Conservation (phyloP, 2,797 vertebrate species). For the Peromyscus aztecus region DNA sequence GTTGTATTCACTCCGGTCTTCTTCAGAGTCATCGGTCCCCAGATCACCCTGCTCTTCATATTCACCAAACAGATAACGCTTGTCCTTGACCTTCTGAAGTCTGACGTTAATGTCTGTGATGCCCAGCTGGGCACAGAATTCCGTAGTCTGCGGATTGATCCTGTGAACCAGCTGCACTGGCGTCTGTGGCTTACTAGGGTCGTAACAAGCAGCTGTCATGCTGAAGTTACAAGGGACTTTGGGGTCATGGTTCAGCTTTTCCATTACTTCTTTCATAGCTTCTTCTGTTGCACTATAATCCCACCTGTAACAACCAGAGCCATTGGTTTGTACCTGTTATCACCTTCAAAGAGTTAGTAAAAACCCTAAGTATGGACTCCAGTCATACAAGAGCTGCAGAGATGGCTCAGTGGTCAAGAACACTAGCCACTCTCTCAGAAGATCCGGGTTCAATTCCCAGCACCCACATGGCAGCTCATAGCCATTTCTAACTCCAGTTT, state of each 20-base stretch:
- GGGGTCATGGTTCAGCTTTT: conserved; percentile 92
- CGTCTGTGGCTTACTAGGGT: conserved; percentile 91
- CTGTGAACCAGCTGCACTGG: conserved; percentile 88
- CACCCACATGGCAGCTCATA: not conserved
- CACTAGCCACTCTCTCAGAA: not conserved
- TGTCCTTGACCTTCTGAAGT: conserved; percentile 85
- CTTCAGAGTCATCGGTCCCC: conserved; percentile 89
- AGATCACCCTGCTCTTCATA: conserved; percentile 85
- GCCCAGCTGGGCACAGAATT: conserved; percentile 94
- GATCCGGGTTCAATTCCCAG: not conserved
- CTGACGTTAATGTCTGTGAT: conserved; percentile 94
- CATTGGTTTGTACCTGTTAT: conserved; percentile 21
- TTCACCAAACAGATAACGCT: conserved; percentile 73
- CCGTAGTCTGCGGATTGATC: conserved; percentile 96
- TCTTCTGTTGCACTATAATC: conserved; percentile 95
- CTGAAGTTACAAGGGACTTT: conserved; percentile 95
- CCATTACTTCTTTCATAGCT: conserved; percentile 92
- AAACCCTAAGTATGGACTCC: conserved; percentile 34
- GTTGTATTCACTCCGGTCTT: conserved; percentile 95
- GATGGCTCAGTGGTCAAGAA: not conserved
- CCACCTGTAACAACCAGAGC: conserved; percentile 90
- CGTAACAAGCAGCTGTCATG: conserved; percentile 90
- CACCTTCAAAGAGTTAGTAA: conserved; percentile 6
- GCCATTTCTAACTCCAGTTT: not conserved
- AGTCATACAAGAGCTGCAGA: not conserved